Evolutionary conservation across 2,797 vertebrate species (phyloP), one percentile per base, ranked within the genome.

Genomic region (Alosa sapidissima): DNA sequence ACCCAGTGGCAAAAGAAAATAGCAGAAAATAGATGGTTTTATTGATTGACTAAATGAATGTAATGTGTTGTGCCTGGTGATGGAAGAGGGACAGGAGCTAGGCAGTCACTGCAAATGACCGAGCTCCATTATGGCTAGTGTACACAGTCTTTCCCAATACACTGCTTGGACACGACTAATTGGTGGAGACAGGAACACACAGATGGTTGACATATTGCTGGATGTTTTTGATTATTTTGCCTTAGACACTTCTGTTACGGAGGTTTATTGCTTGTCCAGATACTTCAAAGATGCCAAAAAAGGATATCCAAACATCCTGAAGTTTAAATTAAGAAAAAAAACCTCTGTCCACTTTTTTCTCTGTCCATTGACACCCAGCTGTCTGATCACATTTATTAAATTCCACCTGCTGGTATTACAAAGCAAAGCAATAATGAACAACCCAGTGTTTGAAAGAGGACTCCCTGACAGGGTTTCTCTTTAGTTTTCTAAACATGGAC

Each of bases 191-290:
- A 81, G 81, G n/a, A 54, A 49, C 81, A 51, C n/a, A 52, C 48
- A 13, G 81, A 45, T 75, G 68, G 41, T 75, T 75, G 68, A 41
- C 68, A 75, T 36, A 75, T 75, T 75, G 68, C 68, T 75, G 33
- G 14, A 75, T 41, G 68, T 14, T 36, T 75, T 75, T 41, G 68
- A 75, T 75, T 75, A 75, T 28, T 75, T 75, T 75, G 36, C 33
- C 5, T 45, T 33, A 13, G 62, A 68, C 11, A 36, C 62, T 68
- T 33, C 9, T 13, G 24, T 24, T 65, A 24, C 24, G 8, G 60
- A 9, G 0, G 68, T 41, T 45, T 75, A 75, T 36, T 36, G 5
- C 33, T 9, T 9, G 28, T 14, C 68, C 33, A 75, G 33, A 19
- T 41, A 33, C 11, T 75, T 65, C 24, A 28, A 33, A 75, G 36